These are phyloP conservation scores for Hylyphantes graminicola DNA, from an alignment of 1,140 invertebrate genomes.

Conservation along the genomic window DNA sequence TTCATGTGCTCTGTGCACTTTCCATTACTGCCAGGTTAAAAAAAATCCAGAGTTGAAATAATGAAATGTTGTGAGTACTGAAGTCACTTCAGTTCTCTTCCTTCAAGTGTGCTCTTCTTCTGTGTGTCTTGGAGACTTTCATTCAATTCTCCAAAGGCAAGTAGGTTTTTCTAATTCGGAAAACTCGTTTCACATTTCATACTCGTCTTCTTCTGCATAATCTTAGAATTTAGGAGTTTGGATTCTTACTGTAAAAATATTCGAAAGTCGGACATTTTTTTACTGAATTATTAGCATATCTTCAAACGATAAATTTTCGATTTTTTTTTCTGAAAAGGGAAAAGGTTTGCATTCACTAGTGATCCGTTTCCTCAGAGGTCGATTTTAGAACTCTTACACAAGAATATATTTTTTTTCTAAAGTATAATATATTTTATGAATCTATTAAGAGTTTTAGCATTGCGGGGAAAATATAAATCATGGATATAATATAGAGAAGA, in stretches of 20 bases:
- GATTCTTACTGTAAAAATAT: conserved; percentile 4
- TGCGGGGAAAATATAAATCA: too few relatives aligned
- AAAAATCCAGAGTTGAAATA: conserved; percentile 26
- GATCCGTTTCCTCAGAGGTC: too few relatives aligned
- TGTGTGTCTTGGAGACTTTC: conserved; percentile 39
- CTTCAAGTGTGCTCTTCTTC: background rate
- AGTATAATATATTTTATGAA: too few relatives aligned
- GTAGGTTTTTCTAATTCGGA: conserved; percentile 30
- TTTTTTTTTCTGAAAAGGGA: too few relatives aligned
- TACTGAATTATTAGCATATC: background rate
- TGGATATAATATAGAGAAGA: too few relatives aligned
- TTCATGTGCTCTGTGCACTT: conserved; percentile 1
- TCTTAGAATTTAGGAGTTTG: conserved; percentile 19
- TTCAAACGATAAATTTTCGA: conserved; percentile 4
- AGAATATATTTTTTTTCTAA: too few relatives aligned
- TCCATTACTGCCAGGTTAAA: conserved; percentile 29
- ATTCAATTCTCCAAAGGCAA: conserved; percentile 1
- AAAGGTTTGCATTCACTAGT: too few relatives aligned
- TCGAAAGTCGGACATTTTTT: background rate
- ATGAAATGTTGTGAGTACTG: conserved; percentile 20
- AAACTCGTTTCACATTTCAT: conserved; percentile 2
- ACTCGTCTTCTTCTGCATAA: conserved; percentile 12
- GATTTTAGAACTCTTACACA: too few relatives aligned
- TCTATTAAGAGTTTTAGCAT: too few relatives aligned
- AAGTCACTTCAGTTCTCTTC: conserved; percentile 11